These are phyloP conservation scores for Tipula lateralis DNA, from an alignment of 2,888 invertebrate species.

Conservation along the genomic window DNA sequence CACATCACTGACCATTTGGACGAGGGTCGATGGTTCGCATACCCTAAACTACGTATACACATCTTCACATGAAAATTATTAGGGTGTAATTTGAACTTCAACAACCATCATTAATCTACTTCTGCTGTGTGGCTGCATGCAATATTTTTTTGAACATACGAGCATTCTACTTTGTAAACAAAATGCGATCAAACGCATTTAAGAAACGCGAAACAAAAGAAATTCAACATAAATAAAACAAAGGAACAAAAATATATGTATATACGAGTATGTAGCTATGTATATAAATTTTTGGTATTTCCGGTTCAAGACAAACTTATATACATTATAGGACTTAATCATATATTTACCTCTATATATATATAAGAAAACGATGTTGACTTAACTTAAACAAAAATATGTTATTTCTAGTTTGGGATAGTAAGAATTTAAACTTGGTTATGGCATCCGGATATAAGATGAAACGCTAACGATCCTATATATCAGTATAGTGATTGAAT, in stretches of 20 bases:
- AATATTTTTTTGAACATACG: neutral
- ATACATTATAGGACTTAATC: neutral
- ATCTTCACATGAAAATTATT: neutral
- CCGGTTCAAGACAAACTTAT: neutral
- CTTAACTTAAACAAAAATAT: neutral
- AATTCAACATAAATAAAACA: neutral
- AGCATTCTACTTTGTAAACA: neutral
- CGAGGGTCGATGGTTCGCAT: neutral
- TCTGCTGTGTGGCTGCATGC: neutral
- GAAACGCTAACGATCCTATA: neutral
- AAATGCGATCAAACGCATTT: neutral
- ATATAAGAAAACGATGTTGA: neutral
- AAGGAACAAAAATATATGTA: neutral
- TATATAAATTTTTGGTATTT: neutral
- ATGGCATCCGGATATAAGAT: neutral
- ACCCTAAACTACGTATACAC: neutral
- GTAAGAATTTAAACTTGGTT: neutral
- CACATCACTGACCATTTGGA: conserved; percentile 19
- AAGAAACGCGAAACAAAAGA: neutral
- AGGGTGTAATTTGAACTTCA: conserved; percentile 9
- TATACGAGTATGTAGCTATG: neutral
- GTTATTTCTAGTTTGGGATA: neutral
- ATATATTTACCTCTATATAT: neutral
- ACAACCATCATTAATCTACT: conserved; percentile 11
- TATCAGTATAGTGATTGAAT: neutral